Evolutionary conservation across 2,888 invertebrate genomes (phyloP).

Genomic region (Brassicogethes aeneus): DNA sequence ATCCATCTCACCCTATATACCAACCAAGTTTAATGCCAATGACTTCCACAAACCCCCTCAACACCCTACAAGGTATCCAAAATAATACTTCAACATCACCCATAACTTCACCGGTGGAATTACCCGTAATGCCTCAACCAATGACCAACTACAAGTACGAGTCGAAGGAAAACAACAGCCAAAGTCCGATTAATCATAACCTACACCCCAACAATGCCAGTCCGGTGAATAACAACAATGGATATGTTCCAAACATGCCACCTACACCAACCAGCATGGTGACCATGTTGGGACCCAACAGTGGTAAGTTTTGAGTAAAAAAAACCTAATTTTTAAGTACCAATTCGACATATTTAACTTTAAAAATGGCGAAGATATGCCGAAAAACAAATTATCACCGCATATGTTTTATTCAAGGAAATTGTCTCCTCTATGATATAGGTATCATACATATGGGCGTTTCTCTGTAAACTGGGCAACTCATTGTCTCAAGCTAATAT

Average conservation of each 20-base stretch:
- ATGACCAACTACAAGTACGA: neutral
- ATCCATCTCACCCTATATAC: slow-evolving; percentile 27
- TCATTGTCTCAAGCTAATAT: too few species aligned
- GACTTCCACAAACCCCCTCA: slow-evolving; percentile 41
- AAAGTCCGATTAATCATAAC: too few species aligned
- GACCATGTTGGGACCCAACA: slow-evolving; percentile 44
- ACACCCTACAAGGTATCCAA: slow-evolving; percentile 10
- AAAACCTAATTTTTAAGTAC: too few species aligned
- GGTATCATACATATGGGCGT: too few species aligned
- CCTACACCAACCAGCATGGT: slow-evolving; percentile 41
- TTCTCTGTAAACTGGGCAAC: too few species aligned
- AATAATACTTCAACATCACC: slow-evolving; percentile 6
- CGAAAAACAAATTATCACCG: too few species aligned
- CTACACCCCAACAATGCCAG: slow-evolving; percentile 13
- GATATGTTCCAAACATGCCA: slow-evolving; percentile 33
- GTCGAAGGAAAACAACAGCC: slow-evolving; percentile 1
- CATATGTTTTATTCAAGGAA: too few species aligned
- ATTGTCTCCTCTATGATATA: too few species aligned
- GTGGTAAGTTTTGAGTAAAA: slow-evolving; percentile 32
- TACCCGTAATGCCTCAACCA: slow-evolving; percentile 7
- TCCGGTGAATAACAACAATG: slow-evolving; percentile 15
- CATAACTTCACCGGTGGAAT: too few species aligned
- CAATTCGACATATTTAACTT: too few species aligned
- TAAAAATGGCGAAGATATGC: too few species aligned
- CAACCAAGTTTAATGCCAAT: slow-evolving; percentile 27